Evolutionary conservation across 2,888 invertebrate genomes (phyloP).

Genomic region (Pachymerium ferrugineum): DNA sequence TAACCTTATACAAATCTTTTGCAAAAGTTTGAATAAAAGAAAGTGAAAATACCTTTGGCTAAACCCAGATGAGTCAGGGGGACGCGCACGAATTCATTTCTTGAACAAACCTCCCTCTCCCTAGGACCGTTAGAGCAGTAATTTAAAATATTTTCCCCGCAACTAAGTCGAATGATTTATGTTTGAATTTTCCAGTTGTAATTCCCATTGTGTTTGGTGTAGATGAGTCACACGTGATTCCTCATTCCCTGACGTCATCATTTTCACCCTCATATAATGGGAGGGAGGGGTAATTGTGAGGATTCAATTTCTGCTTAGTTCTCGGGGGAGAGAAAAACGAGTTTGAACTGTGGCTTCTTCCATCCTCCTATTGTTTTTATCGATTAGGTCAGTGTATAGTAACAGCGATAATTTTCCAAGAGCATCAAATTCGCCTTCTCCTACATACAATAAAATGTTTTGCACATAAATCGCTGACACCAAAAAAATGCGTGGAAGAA

Average conservation of each 20-base stretch:
- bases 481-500: no score
- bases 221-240: slow-evolving; percentile 22
- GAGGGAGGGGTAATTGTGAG: slow-evolving; percentile 22
- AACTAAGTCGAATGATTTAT: not conserved
- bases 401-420: slow-evolving; percentile 24
- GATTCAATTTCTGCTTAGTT: slow-evolving; percentile 24
- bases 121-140: not conserved
- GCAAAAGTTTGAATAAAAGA: not conserved
- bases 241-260: slow-evolving; percentile 27
- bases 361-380: slow-evolving; percentile 27
- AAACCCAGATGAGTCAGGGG: no score
- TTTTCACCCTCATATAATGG: slow-evolving; percentile 19
- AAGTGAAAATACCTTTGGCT: not conserved
- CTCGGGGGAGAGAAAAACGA: slow-evolving; percentile 25
- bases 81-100: no score
- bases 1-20: not conserved
- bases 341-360: slow-evolving; percentile 27
- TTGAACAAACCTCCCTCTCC: no score
- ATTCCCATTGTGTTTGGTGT: slow-evolving; percentile 1
- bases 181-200: slow-evolving; percentile 3
- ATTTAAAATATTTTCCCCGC: not conserved
- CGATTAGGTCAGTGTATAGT: slow-evolving; percentile 7
- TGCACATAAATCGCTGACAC: no score
- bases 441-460: not conserved
- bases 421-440: not conserved